These are phyloP conservation scores for Leucosticte australis DNA, from an alignment of 2,113 vertebrate genomes.

Conservation along the genomic window DNA sequence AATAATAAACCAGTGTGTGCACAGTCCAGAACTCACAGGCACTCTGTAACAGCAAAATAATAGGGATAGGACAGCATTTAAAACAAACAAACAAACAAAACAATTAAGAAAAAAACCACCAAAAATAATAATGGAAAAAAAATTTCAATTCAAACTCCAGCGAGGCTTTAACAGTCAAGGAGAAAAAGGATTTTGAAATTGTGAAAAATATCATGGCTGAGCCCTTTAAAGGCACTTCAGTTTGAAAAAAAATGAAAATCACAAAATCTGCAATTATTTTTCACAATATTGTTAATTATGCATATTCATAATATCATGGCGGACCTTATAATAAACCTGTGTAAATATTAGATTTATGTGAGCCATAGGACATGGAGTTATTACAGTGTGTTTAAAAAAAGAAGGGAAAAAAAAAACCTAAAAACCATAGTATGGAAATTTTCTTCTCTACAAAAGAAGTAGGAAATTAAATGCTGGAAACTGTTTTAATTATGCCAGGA, in stretches of 20 bases:
- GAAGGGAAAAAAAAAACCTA: background rate
- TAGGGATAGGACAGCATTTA: background rate
- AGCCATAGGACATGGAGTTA: slow-evolving; percentile 34
- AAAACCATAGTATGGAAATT: slow-evolving; percentile 34
- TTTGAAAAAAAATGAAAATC: slow-evolving; percentile 59
- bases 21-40: slow-evolving; percentile 48
- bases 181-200: slow-evolving; percentile 51
- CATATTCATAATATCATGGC: slow-evolving; percentile 74
- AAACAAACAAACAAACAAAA: background rate
- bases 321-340: slow-evolving; percentile 68
- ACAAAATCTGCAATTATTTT: slow-evolving; percentile 73
- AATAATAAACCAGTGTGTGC: slow-evolving; percentile 60
- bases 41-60: slow-evolving; percentile 39
- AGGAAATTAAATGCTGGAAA: slow-evolving; percentile 75
- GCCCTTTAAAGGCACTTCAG: slow-evolving; percentile 49
- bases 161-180: slow-evolving; percentile 25
- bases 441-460: slow-evolving; percentile 64
- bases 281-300: slow-evolving; percentile 75
- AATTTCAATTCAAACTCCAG: slow-evolving; percentile 35
- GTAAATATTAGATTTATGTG: slow-evolving; percentile 52
- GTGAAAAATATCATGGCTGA: slow-evolving; percentile 26
- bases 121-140: background rate
- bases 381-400: slow-evolving; percentile 14
- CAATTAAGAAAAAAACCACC: background rate
- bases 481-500: slow-evolving; percentile 59